Percentiles rank a stretch among this genome's conserved stretches.
phyloP scores from a whole-genome alignment of 1,140 invertebrate genomes.

The Eurosta solidaginis region DNA sequence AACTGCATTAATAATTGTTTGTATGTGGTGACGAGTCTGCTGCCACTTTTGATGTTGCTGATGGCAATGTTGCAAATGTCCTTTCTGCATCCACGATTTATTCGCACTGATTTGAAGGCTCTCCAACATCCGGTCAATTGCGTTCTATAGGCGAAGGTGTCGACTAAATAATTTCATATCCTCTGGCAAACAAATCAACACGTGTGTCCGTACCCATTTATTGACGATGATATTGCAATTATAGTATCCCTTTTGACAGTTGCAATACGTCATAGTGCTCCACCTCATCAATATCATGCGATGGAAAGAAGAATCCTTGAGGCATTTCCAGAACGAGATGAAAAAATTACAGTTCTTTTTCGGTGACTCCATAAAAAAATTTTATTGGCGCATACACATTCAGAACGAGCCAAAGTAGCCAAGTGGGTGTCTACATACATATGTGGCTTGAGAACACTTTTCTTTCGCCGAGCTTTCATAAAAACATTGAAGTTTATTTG shows the following conservation, averaged over 20 bases:
- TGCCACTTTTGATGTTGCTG: not conserved
- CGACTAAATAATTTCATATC: conserved; percentile 7
- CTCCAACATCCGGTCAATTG: not conserved
- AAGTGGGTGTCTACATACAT: not conserved
- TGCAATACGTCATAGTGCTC: not conserved
- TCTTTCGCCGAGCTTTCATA: not conserved
- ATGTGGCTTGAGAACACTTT: not conserved
- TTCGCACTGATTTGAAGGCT: not conserved
- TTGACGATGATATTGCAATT: conserved; percentile 9
- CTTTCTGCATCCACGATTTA: not conserved
- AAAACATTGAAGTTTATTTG: not conserved
- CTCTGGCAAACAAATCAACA: conserved; percentile 18
- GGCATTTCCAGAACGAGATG: not conserved
- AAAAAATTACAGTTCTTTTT: not conserved
- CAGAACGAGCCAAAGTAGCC: not conserved
- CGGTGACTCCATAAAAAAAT: not conserved
- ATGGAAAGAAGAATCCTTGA: not conserved
- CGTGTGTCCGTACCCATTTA: not conserved
- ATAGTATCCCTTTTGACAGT: not conserved
- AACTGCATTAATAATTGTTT: not conserved
- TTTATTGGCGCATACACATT: not conserved
- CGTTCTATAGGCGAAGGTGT: not conserved
- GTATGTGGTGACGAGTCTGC: not conserved
- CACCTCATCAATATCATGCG: not conserved
- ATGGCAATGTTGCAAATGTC: no score